These are phyloP conservation scores for Cynopterus brachyotis DNA, from an alignment of 2,113 vertebrate species.

Conservation along the genomic window DNA sequence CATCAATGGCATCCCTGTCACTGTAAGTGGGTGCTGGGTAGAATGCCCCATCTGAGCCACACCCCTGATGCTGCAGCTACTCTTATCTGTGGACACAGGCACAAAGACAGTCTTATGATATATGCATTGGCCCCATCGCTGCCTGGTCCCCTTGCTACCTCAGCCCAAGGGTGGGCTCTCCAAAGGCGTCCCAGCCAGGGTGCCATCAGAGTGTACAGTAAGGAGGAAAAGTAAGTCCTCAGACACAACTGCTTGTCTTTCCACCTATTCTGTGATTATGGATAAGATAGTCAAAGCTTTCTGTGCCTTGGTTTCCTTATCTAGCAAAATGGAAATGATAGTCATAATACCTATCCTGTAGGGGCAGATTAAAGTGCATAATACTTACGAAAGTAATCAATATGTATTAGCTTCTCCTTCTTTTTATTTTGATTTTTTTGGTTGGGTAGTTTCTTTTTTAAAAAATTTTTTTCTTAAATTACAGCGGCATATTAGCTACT, in stretches of 20 bases:
- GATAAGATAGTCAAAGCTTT: not conserved
- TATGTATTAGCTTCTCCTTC: not conserved
- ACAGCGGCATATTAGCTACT: not conserved
- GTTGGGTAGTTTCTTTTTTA: not conserved
- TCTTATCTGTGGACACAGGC: not conserved
- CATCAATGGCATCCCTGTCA: not conserved
- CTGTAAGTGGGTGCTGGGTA: too few relatives aligned
- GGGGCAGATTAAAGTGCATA: not conserved
- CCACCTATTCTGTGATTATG: not conserved
- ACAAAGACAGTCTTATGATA: not conserved
- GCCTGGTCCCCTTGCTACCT: not conserved
- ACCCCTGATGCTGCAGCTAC: not conserved
- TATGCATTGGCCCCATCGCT: not conserved
- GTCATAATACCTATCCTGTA: not conserved
- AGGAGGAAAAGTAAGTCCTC: not conserved
- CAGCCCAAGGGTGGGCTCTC: not conserved
- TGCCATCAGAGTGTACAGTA: not conserved
- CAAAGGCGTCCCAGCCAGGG: too few relatives aligned
- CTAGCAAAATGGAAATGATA: not conserved
- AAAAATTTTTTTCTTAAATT: not conserved
- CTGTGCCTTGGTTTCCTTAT: slow-evolving; percentile 10
- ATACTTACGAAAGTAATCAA: not conserved
- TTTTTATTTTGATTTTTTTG: not conserved
- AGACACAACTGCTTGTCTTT: not conserved
- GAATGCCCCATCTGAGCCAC: not conserved